Conservation (phyloP, 2,797 vertebrate species). For the Xenopus petersii region DNA sequence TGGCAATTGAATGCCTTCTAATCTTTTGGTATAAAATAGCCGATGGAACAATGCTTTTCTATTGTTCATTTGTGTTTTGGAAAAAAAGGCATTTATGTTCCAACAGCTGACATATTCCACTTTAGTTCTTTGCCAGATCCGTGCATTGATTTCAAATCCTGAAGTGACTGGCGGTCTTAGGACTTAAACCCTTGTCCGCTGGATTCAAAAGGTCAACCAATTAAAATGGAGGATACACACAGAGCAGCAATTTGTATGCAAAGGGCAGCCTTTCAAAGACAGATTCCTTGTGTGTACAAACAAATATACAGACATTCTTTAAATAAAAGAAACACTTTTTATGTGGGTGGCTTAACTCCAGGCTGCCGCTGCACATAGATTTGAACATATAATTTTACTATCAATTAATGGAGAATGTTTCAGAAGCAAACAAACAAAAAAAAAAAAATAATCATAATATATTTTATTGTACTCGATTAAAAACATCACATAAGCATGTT, state of each 20-base stretch:
- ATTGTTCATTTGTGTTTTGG: constrained; percentile 41
- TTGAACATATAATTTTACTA: too few relatives aligned
- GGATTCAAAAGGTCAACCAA: constrained; percentile 68
- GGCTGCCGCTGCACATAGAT: too few relatives aligned
- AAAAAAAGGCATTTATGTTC: constrained; percentile 20
- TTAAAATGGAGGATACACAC: constrained; percentile 65
- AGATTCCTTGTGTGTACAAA: constrained; percentile 56
- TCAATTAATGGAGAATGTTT: too few relatives aligned
- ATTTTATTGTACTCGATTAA: too few relatives aligned
- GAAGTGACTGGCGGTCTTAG: constrained; percentile 58
- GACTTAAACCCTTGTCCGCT: constrained; percentile 65
- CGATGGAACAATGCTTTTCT: constrained; percentile 32
- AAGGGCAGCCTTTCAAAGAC: constrained; percentile 64
- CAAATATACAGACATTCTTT: constrained; percentile 49
- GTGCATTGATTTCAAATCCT: constrained; percentile 62
- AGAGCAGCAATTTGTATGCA: constrained; percentile 66
- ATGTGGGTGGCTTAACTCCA: too few relatives aligned
- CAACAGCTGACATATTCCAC: constrained; percentile 30
- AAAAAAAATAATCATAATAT: too few relatives aligned
- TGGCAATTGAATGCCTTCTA: constrained; percentile 47
- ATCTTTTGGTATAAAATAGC: constrained; percentile 42
- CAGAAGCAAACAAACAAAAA: too few relatives aligned
- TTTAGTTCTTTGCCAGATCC: constrained; percentile 48
- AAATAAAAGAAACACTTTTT: constrained; percentile 22
- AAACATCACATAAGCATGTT: too few relatives aligned